Percentiles rank a stretch among this genome's conserved stretches.
These are phyloP conservation scores for Asobara japonica DNA, from an alignment of 1,140 invertebrate species.

Conservation along the genomic window DNA sequence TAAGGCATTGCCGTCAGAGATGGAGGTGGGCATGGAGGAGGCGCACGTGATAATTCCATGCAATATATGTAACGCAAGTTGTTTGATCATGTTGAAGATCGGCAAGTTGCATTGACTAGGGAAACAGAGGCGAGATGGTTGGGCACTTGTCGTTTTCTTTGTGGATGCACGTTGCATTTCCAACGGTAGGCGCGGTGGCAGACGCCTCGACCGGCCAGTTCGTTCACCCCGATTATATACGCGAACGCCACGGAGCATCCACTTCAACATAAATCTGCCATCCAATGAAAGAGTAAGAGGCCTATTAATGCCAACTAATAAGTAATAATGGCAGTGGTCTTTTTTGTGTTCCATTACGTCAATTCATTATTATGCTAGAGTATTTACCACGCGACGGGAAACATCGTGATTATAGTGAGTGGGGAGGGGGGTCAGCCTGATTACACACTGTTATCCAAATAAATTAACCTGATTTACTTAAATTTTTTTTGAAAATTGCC, in stretches of 20 bases:
- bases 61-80: conserved; percentile 10
- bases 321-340: conserved; percentile 6
- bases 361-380: too few relatives aligned
- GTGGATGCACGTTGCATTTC: conserved; percentile 57
- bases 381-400: too few relatives aligned
- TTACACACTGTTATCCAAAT: neutral
- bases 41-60: neutral
- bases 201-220: conserved; percentile 43
- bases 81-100: neutral
- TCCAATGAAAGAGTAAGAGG: conserved; percentile 14
- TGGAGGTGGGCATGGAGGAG: neutral
- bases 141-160: conserved; percentile 50
- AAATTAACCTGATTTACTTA: neutral
- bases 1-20: neutral
- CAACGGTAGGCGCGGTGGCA: conserved; percentile 35
- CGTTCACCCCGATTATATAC: conserved; percentile 51
- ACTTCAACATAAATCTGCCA: conserved; percentile 27
- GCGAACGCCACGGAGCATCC: conserved; percentile 23
- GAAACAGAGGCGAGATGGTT: conserved; percentile 5
- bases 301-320: conserved; percentile 18
- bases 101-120: neutral
- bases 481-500: too few relatives aligned
- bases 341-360: too few relatives aligned
- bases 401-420: too few relatives aligned
- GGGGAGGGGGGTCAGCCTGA: too few relatives aligned